Evolutionary conservation across 2,797 vertebrate genomes (phyloP).

Genomic region (Micrastur ruficollis): DNA sequence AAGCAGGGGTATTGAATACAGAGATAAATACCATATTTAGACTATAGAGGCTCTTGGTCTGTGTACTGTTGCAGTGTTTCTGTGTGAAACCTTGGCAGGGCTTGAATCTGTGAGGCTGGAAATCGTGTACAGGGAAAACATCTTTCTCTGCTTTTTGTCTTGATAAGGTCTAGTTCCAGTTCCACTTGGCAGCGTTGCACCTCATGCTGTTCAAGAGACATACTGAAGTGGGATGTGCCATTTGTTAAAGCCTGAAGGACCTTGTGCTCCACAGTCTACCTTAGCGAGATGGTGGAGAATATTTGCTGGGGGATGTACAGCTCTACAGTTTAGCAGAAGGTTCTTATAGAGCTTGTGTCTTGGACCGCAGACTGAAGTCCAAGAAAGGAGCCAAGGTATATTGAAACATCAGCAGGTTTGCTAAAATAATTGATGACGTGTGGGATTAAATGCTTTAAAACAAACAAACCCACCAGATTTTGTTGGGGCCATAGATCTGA

Average conservation of each 20-base stretch:
- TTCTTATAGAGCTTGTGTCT: not conserved
- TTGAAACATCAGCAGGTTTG: not conserved
- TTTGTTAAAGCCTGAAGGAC: not conserved
- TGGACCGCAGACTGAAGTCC: not conserved
- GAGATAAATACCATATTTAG: not conserved
- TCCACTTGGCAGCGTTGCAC: not conserved
- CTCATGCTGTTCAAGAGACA: not conserved
- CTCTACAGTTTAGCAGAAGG: not conserved
- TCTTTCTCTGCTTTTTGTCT: not conserved
- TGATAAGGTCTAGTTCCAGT: not conserved
- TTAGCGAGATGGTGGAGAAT: not conserved
- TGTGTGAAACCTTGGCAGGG: not conserved
- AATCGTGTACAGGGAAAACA: accelerated
- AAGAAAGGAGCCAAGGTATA: not conserved
- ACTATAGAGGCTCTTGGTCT: not conserved
- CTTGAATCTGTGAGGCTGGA: not conserved
- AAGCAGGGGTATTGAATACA: not conserved
- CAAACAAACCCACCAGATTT: not conserved
- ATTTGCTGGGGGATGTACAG: not conserved
- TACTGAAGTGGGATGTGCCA: not conserved
- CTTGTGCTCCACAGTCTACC: not conserved
- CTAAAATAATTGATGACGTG: not conserved
- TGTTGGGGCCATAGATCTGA: not conserved
- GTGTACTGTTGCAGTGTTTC: not conserved
- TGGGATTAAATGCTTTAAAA: not conserved